These are phyloP conservation scores for Plusia festucae DNA, from an alignment of 2,888 invertebrate species.

Conservation along the genomic window DNA sequence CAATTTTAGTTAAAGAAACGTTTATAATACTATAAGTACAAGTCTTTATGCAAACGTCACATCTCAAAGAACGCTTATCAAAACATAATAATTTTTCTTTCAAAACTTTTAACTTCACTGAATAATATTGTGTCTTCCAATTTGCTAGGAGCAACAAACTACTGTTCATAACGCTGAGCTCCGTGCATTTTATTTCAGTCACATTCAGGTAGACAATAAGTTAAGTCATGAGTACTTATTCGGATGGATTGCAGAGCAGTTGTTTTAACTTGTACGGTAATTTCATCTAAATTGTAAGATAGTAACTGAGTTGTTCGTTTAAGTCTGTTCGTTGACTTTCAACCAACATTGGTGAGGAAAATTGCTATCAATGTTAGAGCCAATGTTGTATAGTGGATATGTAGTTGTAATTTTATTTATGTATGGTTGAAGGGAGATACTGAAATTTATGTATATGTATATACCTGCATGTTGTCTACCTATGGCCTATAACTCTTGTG, in stretches of 20 bases:
- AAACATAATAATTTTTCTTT: conserved; percentile 2
- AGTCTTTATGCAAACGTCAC: neutral
- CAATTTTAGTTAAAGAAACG: no score
- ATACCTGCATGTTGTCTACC: no score
- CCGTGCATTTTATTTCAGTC: conserved; percentile 44
- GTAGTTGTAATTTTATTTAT: neutral
- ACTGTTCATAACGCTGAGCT: conserved; percentile 26
- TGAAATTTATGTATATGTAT: no score
- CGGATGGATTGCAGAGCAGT: conserved; percentile 47
- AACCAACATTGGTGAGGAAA: neutral
- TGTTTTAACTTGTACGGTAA: conserved; percentile 52
- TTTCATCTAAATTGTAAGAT: conserved; percentile 39
- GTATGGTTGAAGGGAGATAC: neutral
- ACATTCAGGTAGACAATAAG: conserved; percentile 49
- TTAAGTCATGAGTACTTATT: conserved; percentile 53
- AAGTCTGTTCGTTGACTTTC: conserved; percentile 30
- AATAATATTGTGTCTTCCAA: conserved; percentile 36
- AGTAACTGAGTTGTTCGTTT: conserved; percentile 17
- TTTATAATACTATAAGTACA: neutral
- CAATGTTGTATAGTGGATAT: neutral
- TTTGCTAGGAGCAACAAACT: conserved; percentile 45
- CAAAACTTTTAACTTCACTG: conserved; percentile 12
- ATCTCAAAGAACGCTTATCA: neutral
- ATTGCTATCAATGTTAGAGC: conserved; percentile 15
- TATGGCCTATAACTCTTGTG: no score